Conservation (phyloP, 2,113 vertebrate genomes). For the Seriola rivoliana region DNA sequence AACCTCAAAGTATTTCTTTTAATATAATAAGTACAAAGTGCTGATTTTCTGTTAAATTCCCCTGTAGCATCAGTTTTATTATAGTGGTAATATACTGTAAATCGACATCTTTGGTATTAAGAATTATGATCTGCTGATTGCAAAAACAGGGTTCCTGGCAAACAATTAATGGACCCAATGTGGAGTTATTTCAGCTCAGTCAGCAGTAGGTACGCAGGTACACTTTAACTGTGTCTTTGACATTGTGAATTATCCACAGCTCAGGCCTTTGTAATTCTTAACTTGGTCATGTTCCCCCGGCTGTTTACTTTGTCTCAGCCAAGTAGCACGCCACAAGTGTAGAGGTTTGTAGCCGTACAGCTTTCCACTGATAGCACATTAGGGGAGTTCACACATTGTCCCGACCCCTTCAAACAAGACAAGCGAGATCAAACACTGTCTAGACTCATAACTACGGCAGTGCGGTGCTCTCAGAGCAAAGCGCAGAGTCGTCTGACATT, state of each 20-base stretch:
- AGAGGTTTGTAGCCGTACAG: conserved; percentile 16
- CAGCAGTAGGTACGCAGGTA: conserved; percentile 5
- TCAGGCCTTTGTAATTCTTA: conserved; percentile 36
- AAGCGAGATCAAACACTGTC: conserved; percentile 57
- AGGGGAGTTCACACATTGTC: conserved; percentile 42
- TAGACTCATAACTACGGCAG: conserved; percentile 32
- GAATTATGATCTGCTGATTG: background rate
- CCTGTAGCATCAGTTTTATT: background rate
- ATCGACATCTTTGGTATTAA: background rate
- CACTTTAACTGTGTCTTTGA: conserved; percentile 40
- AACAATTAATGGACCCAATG: conserved; percentile 11
- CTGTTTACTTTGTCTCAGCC: conserved; percentile 52
- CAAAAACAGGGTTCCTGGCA: conserved; percentile 15
- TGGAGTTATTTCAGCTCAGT: conserved; percentile 32
- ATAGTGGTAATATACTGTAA: background rate
- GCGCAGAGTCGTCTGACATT: conserved; percentile 28
- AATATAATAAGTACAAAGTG: background rate
- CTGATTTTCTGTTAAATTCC: background rate
- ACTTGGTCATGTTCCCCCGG: conserved; percentile 42
- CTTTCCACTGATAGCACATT: conserved; percentile 51
- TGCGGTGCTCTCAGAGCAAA: conserved; percentile 23
- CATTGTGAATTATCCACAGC: conserved; percentile 50
- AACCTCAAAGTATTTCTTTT: no score
- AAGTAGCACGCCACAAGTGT: conserved; percentile 25
- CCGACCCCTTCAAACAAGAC: conserved; percentile 45